Conservation (phyloP, 2,113 vertebrate species). For the Scomber japonicus region DNA sequence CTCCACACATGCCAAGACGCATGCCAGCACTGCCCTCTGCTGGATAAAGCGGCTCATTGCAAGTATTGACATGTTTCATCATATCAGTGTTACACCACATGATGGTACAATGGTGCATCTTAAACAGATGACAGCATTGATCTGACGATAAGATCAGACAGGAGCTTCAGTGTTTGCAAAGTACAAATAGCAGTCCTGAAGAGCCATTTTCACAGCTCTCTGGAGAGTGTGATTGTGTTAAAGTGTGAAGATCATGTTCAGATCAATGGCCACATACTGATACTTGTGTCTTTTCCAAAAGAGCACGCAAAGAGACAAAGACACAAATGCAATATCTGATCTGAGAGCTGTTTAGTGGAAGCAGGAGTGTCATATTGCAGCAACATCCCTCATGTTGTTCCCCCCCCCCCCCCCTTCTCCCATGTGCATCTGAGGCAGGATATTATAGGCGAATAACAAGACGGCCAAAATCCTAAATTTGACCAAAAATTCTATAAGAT, state of each 20-base stretch:
- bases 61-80: not conserved
- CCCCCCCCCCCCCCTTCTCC: too few relatives aligned
- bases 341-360: not conserved
- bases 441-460: not conserved
- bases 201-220: constrained; percentile 35
- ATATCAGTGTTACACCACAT: not conserved
- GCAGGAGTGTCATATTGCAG: constrained; percentile 50
- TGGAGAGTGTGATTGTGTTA: constrained; percentile 20
- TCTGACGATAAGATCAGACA: constrained; percentile 39
- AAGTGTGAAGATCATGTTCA: constrained; percentile 50
- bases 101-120: constrained; percentile 9
- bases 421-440: not conserved
- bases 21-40: constrained; percentile 60
- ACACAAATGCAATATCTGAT: constrained; percentile 26
- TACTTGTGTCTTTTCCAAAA: constrained; percentile 26
- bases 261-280: constrained; percentile 43
- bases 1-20: rapidly evolving
- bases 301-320: not conserved
- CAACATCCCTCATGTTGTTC: not conserved
- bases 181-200: not conserved
- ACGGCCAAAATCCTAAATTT: not conserved
- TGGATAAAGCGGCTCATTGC: not conserved
- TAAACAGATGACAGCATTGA: constrained; percentile 15
- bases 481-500: not conserved
- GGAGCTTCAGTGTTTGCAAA: not conserved